A percentile compares a stretch with the other conserved stretches of the same genome.
These are phyloP conservation scores for Meloidogyne exigua DNA, from an alignment of 1,140 invertebrate genomes.

Conservation along the genomic window DNA sequence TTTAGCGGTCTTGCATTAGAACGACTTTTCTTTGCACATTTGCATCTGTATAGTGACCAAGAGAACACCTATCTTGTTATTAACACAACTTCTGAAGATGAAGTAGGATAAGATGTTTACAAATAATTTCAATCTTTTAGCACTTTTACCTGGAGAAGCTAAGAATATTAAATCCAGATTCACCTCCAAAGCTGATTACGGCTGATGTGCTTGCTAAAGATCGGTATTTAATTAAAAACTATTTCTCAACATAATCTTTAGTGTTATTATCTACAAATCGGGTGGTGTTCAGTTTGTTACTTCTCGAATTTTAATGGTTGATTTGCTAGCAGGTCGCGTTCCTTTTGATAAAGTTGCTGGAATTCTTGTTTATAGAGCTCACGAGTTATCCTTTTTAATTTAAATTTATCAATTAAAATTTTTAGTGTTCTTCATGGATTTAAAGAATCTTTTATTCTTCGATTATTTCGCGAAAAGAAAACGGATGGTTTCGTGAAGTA, in stretches of 20 bases:
- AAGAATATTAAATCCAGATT: conserved; percentile 42
- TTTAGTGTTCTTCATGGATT: conserved; percentile 42
- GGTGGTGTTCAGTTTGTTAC: conserved; percentile 87
- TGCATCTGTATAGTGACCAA: conserved; percentile 55
- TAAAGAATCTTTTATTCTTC: conserved; percentile 63
- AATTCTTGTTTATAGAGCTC: conserved; percentile 83
- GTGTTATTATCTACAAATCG: conserved; percentile 74
- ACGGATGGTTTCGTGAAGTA: conserved; percentile 54
- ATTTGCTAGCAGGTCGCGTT: conserved; percentile 85
- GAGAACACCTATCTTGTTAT: conserved; percentile 51
- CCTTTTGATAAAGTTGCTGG: conserved; percentile 84
- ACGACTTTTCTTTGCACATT: conserved; percentile 54
- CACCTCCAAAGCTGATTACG: conserved; percentile 48
- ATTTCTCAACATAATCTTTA: conserved; percentile 38
- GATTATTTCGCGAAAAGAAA: conserved; percentile 62
- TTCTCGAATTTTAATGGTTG: conserved; percentile 89
- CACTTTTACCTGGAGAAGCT: conserved; percentile 53
- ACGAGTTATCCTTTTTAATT: conserved; percentile 67
- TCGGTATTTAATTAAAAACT: conserved; percentile 29
- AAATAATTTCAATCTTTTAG: conserved; percentile 27
- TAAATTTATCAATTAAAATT: background rate
- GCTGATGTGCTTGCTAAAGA: conserved; percentile 48
- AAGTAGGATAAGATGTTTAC: conserved; percentile 31
- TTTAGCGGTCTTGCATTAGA: conserved; percentile 57
- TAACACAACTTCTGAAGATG: conserved; percentile 55